phyloP scores from a whole-genome alignment of 1,140 invertebrate species.

The Drosophila bipectinata region DNA sequence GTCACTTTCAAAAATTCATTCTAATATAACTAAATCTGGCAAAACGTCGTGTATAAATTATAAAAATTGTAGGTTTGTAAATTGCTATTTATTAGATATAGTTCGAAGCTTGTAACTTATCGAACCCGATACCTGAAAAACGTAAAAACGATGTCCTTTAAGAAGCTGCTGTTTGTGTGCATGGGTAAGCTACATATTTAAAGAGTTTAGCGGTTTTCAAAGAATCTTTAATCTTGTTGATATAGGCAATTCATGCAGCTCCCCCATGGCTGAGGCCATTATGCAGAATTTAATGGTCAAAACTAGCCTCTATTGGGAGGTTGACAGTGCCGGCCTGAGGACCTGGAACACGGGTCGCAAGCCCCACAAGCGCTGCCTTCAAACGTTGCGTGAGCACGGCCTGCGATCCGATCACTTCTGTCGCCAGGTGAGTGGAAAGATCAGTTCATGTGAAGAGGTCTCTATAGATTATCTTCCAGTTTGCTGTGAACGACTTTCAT shows the following conservation, averaged over 20 bases:
- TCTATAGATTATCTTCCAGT: conserved; percentile 10
- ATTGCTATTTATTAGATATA: not conserved
- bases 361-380: conserved; percentile 50
- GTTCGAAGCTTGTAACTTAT: not conserved
- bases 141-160: conserved; percentile 37
- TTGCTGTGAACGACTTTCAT: conserved; percentile 48
- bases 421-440: conserved; percentile 38
- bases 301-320: conserved; percentile 70
- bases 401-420: conserved; percentile 61
- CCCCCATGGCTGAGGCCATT: conserved; percentile 67
- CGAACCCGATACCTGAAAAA: not conserved
- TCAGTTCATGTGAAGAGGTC: not conserved
- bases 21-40: conserved; percentile 1
- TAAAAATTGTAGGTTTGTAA: conserved; percentile 16
- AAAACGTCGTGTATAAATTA: conserved; percentile 16
- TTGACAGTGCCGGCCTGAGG: conserved; percentile 67
- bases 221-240: too few relatives aligned
- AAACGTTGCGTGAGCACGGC: conserved; percentile 54
- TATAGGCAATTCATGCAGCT: conserved; percentile 67
- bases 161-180: conserved; percentile 64
- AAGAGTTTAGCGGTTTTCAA: too few relatives aligned
- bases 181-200: conserved; percentile 45
- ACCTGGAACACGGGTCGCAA: conserved; percentile 66
- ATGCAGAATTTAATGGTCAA: conserved; percentile 68
- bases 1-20: not conserved